A percentile compares a stretch with the other conserved stretches of the same genome.
Evolutionary conservation across 2,797 vertebrate genomes (phyloP).

Genomic region (Gadopsis bispinosus): DNA sequence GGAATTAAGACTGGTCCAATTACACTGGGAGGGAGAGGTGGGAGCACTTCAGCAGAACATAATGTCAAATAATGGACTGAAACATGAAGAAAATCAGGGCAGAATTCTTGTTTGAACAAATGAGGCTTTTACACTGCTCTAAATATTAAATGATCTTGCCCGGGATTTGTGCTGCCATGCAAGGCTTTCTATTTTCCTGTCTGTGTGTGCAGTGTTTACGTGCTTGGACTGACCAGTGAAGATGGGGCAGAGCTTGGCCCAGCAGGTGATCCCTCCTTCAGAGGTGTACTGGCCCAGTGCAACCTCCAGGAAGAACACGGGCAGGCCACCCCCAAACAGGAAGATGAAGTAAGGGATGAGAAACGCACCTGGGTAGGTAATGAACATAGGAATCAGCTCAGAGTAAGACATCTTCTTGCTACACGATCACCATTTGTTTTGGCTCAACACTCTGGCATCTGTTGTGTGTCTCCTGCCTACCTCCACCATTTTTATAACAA

Average conservation of each 20-base stretch:
- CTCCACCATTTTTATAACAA: slow-evolving; percentile 99
- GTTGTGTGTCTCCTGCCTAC: slow-evolving; percentile 76
- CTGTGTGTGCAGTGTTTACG: not conserved
- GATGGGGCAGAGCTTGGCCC: slow-evolving; percentile 98
- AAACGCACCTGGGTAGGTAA: slow-evolving; percentile 91
- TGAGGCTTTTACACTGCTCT: slow-evolving; percentile 35
- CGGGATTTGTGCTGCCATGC: slow-evolving; percentile 3
- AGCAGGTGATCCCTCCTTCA: slow-evolving; percentile 98
- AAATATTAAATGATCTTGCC: slow-evolving; percentile 40
- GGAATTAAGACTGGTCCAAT: slow-evolving; percentile 41
- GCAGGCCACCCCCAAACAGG: slow-evolving; percentile 97
- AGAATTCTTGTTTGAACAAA: slow-evolving; percentile 28
- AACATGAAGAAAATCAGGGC: slow-evolving; percentile 45
- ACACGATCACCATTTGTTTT: not conserved
- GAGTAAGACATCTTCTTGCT: not conserved
- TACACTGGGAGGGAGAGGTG: slow-evolving; percentile 6
- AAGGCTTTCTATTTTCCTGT: not conserved
- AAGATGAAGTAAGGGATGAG: slow-evolving; percentile 99
- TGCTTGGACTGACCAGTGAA: slow-evolving; percentile 91
- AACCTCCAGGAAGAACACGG: slow-evolving; percentile 98
- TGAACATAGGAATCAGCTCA: slow-evolving; percentile 11
- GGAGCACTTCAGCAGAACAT: slow-evolving; percentile 45
- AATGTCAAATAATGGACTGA: slow-evolving; percentile 34
- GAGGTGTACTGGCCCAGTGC: slow-evolving; percentile 99
- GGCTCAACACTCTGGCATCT: not conserved